Conservation (phyloP, 2,888 invertebrate genomes). For the Drosophila mettleri region DNA sequence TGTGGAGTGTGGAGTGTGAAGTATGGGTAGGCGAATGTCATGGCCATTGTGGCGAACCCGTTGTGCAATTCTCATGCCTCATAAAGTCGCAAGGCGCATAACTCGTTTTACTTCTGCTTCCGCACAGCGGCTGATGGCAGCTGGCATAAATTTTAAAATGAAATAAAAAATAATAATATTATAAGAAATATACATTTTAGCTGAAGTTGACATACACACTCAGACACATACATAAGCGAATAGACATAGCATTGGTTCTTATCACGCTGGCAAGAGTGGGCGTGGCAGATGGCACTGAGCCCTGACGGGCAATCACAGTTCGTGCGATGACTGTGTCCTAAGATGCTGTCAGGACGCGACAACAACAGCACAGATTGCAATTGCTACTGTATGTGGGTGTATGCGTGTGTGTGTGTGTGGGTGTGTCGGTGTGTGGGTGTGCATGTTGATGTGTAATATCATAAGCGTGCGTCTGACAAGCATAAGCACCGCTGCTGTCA, state of each 20-base stretch:
- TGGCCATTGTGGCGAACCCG: slow-evolving; percentile 19
- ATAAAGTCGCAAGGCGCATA: slow-evolving; percentile 69
- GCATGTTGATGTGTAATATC: slow-evolving; percentile 64
- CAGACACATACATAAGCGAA: slow-evolving; percentile 34
- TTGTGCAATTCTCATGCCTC: slow-evolving; percentile 61
- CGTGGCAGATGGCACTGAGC: slow-evolving; percentile 22
- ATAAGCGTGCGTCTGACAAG: slow-evolving; percentile 76
- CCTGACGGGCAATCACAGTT: slow-evolving; percentile 41
- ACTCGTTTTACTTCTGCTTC: slow-evolving; percentile 45
- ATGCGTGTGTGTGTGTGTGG: slow-evolving; percentile 20
- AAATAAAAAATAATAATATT: slow-evolving; percentile 58
- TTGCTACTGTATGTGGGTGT: slow-evolving; percentile 6
- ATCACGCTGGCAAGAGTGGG: slow-evolving; percentile 43
- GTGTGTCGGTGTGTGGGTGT: slow-evolving; percentile 27
- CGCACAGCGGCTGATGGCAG: slow-evolving; percentile 40
- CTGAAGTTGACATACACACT: slow-evolving; percentile 9
- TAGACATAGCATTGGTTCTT: slow-evolving; percentile 47
- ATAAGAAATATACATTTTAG: slow-evolving; percentile 30
- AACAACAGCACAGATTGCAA: slow-evolving; percentile 31
- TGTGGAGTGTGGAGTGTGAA: too few species aligned
- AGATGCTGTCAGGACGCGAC: slow-evolving; percentile 31
- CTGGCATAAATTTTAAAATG: slow-evolving; percentile 69
- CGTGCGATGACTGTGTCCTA: slow-evolving; percentile 18
- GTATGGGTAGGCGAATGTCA: slow-evolving; percentile 11
- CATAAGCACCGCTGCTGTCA: slow-evolving; percentile 76